phyloP scores from a whole-genome alignment of 2,888 invertebrate genomes.

The Epinotia ramella region DNA sequence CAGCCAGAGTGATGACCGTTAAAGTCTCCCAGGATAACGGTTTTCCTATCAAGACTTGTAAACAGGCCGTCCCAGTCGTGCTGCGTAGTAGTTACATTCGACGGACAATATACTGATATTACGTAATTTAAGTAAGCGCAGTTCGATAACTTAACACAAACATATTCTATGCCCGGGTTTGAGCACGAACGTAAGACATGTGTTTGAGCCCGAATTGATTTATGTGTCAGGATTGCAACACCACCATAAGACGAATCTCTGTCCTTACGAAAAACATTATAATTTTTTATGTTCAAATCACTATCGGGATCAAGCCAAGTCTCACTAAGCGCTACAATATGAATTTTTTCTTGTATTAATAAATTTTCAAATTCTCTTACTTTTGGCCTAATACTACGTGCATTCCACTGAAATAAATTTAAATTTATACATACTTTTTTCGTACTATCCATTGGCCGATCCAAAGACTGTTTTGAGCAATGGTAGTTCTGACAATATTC shows the following conservation, averaged over 20 bases:
- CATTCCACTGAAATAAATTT: constrained; percentile 46
- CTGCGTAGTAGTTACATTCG: background rate
- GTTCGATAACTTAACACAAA: background rate
- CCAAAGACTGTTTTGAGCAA: constrained; percentile 6
- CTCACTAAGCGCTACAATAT: constrained; percentile 41
- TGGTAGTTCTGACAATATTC: constrained; percentile 12
- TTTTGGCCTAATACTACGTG: constrained; percentile 52
- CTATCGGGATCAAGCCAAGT: constrained; percentile 50
- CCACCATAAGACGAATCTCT: constrained; percentile 2
- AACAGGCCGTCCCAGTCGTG: background rate
- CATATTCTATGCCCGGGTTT: background rate
- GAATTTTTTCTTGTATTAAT: constrained; percentile 48
- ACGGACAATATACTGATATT: constrained; percentile 1
- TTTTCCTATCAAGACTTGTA: background rate
- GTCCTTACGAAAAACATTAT: constrained; percentile 41
- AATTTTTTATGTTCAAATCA: constrained; percentile 45
- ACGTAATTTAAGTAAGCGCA: background rate
- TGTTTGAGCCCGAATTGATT: constrained; percentile 7
- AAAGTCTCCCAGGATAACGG: background rate
- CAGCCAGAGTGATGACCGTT: background rate
- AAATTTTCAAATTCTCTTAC: constrained; percentile 43
- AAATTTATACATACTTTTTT: background rate
- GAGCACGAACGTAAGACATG: background rate
- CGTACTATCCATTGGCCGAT: constrained; percentile 20
- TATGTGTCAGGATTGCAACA: constrained; percentile 1